Percentiles rank a stretch among this genome's conserved stretches.
phyloP scores from a whole-genome alignment of 2,888 invertebrate genomes.

The Molanna angustata region DNA sequence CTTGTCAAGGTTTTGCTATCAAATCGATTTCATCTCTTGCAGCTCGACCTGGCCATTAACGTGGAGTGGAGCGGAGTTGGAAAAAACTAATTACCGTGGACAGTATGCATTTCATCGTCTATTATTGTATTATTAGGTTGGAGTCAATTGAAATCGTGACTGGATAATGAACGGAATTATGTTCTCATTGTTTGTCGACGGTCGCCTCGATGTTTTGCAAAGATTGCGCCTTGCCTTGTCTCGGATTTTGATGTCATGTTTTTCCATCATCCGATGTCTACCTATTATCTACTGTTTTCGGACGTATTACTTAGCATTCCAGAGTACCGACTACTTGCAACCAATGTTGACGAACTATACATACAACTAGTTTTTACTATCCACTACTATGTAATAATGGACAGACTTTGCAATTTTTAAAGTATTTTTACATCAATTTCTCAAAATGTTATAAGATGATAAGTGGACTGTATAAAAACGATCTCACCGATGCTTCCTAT shows the following conservation, averaged over 20 bases:
- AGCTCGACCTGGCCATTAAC: constrained; percentile 9
- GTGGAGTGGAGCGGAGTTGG: too few relatives aligned
- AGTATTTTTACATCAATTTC: too few relatives aligned
- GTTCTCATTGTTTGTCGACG: constrained; percentile 26
- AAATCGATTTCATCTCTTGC: constrained; percentile 15
- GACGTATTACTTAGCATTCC: too few relatives aligned
- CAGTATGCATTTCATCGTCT: constrained; percentile 16
- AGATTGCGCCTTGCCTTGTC: constrained; percentile 12
- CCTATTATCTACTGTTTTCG: constrained; percentile 5
- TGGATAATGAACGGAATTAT: constrained; percentile 29
- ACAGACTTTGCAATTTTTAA: too few relatives aligned
- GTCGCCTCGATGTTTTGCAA: constrained; percentile 9
- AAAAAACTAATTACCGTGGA: constrained; percentile 21
- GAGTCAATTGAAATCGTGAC: constrained; percentile 31
- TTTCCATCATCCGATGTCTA: constrained; percentile 19
- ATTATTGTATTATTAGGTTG: constrained; percentile 9
- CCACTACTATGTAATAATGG: too few relatives aligned
- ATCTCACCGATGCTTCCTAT: too few relatives aligned
- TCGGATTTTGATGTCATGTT: constrained; percentile 21
- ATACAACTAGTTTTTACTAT: too few relatives aligned
- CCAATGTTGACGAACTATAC: too few relatives aligned
- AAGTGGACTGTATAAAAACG: too few relatives aligned
- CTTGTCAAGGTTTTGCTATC: constrained; percentile 2
- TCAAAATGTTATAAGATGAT: too few relatives aligned
- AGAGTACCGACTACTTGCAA: too few relatives aligned